Evolutionary conservation across 2,888 invertebrate species (phyloP).

Genomic region (Pandemis heparana): DNA sequence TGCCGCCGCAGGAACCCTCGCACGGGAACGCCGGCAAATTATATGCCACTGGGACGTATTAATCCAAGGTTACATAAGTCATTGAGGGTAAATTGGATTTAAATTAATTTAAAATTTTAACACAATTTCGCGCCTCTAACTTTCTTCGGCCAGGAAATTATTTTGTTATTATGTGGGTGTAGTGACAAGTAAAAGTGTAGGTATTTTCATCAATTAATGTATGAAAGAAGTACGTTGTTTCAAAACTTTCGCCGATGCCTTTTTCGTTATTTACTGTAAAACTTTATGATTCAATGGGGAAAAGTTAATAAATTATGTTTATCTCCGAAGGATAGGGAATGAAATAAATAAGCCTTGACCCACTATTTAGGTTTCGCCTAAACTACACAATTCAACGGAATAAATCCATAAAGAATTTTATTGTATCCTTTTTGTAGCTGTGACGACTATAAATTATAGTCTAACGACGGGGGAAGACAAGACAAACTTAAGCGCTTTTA

Average conservation of each 20-base stretch:
- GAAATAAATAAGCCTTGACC: conserved; percentile 19
- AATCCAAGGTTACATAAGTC: conserved; percentile 1
- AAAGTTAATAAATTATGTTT: neutral
- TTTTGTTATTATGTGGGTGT: neutral
- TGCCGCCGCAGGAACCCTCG: neutral
- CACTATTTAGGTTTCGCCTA: neutral
- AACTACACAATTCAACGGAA: conserved; percentile 20
- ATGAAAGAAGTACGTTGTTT: neutral
- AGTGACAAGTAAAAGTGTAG: neutral
- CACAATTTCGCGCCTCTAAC: neutral
- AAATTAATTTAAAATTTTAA: neutral
- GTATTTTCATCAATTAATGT: neutral
- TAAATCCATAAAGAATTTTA: conserved; percentile 39
- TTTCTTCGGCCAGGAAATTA: neutral
- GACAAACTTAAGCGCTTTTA: conserved; percentile 11
- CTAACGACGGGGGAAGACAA: neutral
- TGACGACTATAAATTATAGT: conserved; percentile 30
- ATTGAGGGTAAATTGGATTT: conserved; percentile 1
- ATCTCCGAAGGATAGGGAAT: neutral
- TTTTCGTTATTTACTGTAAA: neutral
- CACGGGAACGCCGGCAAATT: neutral
- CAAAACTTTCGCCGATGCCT: neutral
- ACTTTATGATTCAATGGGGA: neutral
- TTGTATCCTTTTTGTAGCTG: conserved; percentile 24
- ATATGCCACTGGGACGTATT: conserved; percentile 3